Conservation (phyloP, 2,113 vertebrate species). For the Cettia cetti region DNA sequence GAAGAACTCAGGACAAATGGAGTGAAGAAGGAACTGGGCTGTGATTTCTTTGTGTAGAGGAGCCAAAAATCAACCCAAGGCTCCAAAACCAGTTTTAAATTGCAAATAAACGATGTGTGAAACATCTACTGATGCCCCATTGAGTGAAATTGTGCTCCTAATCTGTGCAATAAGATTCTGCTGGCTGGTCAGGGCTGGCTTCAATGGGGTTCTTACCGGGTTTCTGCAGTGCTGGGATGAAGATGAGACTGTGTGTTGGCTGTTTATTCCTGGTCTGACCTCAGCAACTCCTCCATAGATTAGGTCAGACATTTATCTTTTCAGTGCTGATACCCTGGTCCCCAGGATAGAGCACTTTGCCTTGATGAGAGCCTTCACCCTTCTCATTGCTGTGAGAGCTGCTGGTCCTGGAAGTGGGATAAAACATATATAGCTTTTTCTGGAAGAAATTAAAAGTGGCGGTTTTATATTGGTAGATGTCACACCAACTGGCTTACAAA, state of each 20-base stretch:
- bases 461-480: background rate
- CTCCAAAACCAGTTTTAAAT: background rate
- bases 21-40: background rate
- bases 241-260: background rate
- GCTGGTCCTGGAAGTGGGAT: background rate
- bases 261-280: background rate
- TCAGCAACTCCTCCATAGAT: background rate
- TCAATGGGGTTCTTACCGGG: background rate
- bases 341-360: background rate
- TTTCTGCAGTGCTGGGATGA: background rate
- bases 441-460: background rate
- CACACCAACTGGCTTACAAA: background rate
- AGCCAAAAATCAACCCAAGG: background rate
- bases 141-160: background rate
- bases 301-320: background rate
- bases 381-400: background rate
- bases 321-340: background rate
- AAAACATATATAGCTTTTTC: background rate
- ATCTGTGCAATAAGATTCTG: background rate
- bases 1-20: background rate
- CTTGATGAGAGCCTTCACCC: background rate
- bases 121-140: background rate
- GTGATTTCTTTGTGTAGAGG: background rate
- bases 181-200: background rate
- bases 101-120: background rate